A percentile compares a stretch with the other conserved stretches of the same genome.
Evolutionary conservation across 2,113 vertebrate genomes (phyloP).

Genomic region (Spea multiplicata): DNA sequence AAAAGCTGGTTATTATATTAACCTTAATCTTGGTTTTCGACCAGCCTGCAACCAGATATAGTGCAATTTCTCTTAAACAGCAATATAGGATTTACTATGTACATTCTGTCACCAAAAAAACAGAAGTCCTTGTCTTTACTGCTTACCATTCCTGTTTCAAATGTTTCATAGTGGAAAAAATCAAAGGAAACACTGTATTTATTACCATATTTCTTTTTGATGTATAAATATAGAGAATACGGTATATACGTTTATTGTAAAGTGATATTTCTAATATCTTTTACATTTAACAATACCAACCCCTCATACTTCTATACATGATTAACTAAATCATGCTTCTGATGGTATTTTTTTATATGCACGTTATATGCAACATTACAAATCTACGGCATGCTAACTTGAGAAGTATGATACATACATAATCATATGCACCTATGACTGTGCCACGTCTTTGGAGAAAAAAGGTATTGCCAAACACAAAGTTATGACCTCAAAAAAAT

Average conservation of each 20-base stretch:
- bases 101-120: slow-evolving; percentile 25
- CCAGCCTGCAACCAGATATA: slow-evolving; percentile 45
- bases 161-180: slow-evolving; percentile 18
- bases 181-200: not conserved
- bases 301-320: too few species aligned
- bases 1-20: slow-evolving; percentile 45
- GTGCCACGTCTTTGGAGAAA: too few species aligned
- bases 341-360: too few species aligned
- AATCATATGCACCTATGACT: too few species aligned
- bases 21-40: slow-evolving; percentile 43
- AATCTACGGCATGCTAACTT: too few species aligned
- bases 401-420: too few species aligned
- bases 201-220: slow-evolving; percentile 33
- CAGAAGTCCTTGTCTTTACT: slow-evolving; percentile 38
- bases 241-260: slow-evolving; percentile 10
- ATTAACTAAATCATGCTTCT: too few species aligned
- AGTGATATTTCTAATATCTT: not conserved
- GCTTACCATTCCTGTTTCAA: slow-evolving; percentile 13
- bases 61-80: slow-evolving; percentile 44
- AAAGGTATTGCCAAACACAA: too few species aligned
- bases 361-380: too few species aligned
- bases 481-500: too few species aligned
- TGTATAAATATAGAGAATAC: not conserved
- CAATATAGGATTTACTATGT: slow-evolving; percentile 38
- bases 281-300: not conserved